Evolutionary conservation across 2,888 invertebrate genomes (phyloP), one percentile per base, ranked within the genome.

Genomic region (Dynastes grantii): DNA sequence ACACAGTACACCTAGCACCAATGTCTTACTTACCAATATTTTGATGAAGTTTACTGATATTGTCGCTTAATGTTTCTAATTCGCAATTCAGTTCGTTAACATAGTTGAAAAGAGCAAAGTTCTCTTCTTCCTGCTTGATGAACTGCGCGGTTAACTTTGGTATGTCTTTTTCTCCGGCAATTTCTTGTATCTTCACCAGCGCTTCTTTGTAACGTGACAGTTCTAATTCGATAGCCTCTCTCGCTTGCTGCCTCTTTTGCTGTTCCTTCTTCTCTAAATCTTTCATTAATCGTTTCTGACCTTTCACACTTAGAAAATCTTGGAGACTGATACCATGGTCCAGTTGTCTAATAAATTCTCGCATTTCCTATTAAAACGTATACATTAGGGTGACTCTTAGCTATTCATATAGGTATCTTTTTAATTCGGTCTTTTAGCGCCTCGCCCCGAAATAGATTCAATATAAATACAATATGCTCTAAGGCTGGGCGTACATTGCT

Each of bases 101-200:
- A 86, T 96, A 97, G 88, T 94, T 96, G 87, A 97, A 98, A 0
- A 96, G 91, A 0, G 97, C 96, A 87, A 97, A 97, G 89, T 97
- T 98, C 87, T 96, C 95, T 83, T 96, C 96, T 85, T 97, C 97
- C 80, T 95, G 93, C 49, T 94, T 92, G n/a, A 94, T 92, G 88
- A 96, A 97, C 86, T 95, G 92, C 2, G 91, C 91, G 6, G 94
- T 92, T 64, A 97, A 88, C 29, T 92, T 92, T 81, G 93, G 92
- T n/a, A 94, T 91, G 82, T 94, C 92, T 2, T 91, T 90, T 85
- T 95, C 94, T 0, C 92, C 92, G 40, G 92, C 89, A 82, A 92
- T 92, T 79, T 91, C 91, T 45, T 79, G 73, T 8, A 97, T 94
- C 85, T 94, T 91, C 70, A 93, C 92, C 76, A 97, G 91, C 61